Evolutionary conservation across 2,113 vertebrate species (phyloP), one percentile per base, ranked within the genome.

Genomic region (Sapayoa aenigma): DNA sequence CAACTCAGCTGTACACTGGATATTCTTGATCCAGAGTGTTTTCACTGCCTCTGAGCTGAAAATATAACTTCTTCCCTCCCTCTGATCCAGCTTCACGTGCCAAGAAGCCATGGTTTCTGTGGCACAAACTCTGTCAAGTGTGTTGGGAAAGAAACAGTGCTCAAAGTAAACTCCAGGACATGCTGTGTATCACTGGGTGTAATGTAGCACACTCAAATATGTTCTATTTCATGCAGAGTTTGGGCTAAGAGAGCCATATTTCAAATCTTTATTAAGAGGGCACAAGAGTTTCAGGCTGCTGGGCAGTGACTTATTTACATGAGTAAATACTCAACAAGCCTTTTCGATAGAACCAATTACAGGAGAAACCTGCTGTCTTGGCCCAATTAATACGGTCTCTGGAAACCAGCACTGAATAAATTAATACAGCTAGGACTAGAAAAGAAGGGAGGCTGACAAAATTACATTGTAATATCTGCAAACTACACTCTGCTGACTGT

Each of bases 241-340:
- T 68, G n/a, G 2, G 16, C 87, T 52, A 53, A 77, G 90, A 90
- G 71, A 89, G 56, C 50, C 10, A 2, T 53, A 42, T 78, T 96
- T 94, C 93, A 92, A 88, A 80, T 79, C 60, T 66, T 25, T 41
- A 84, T 93, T 88, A 93, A 98, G 94, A 2, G 2, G 91, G 75
- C 92, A 56, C 6, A 9, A 63, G 90, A 94, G 92, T 96, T 97
- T 97, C 72, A 94, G 69, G 84, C 89, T 94, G 75, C 89, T 80
- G 77, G 90, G 89, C 89, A 86, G 94, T 96, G 95, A 97, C 97
- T 97, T n/a, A n/a, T n/a, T n/a, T 95, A 98, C 90, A 94, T 83
- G 71, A 97, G 62, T 92, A 97, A 82, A 93, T 91, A 76, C 66
- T 94, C 96, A 97, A 97, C 88, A 97, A 96, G 44, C 87, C 83